Evolutionary conservation across 1,140 invertebrate genomes (phyloP), one percentile per base, ranked within the genome.

Genomic region (Eriosoma lanigerum): DNA sequence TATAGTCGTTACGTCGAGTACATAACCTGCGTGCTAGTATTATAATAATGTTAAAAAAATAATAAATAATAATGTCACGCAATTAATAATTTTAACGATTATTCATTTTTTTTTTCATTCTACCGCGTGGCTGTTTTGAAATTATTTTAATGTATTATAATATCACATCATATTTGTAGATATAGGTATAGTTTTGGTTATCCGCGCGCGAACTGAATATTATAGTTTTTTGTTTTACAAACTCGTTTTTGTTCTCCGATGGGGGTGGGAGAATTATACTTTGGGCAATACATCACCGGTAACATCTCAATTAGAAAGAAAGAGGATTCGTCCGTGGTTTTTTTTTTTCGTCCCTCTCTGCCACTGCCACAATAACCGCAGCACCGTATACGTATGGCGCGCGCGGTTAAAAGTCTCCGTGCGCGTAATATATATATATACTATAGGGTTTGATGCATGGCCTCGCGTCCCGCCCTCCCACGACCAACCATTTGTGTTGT

Each of bases 281-380:
- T 72, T 72, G 17, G 26, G 68, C 68, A 48, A 72, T 72, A 72
- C 68, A 72, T 72, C 68, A 72, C 68, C 46, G 68, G 68, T 38
- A 76, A 78, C 54, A 60, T 78, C 75, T 78, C 75, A 78, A 78
- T 78, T 78, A 78, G 75, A 78, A 75, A 78, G 54, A 60, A 78
- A 46, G 54, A 75, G 8, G 52, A 76, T 58, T 15, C 26, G 56
- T 26, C 29, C n/a, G 72, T 76, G 3, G 3, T 3, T 62, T 38
- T 66, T 66, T 54, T 72, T 72, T 50, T 29, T 70, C 46, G 19
- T 72, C 68, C 26, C 48, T 46, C 21, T 58, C 6, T 19, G 26
- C 0, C 24, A 46, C 17, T 17, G 68, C 24, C 68, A 24, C 8
- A 17, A 15, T 48, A 21, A 50, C 44, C 46, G 24, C 62, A n/a